These are phyloP conservation scores for Cataglyphis hispanica DNA, from an alignment of 1,140 invertebrate genomes.

Conservation along the genomic window DNA sequence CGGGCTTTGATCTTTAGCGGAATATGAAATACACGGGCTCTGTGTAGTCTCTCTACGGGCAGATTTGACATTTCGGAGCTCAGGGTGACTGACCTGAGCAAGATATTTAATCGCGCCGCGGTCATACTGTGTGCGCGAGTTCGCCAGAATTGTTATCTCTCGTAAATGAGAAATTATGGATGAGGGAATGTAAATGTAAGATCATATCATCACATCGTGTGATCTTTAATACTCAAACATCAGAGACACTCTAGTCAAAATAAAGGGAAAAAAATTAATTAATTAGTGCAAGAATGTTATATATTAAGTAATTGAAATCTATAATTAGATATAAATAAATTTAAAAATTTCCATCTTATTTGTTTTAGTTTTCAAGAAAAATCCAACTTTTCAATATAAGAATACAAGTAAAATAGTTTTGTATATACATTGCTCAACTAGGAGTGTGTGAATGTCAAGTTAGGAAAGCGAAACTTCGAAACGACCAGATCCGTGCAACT, in stretches of 20 bases:
- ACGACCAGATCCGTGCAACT: background rate
- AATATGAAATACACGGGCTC: slow-evolving; percentile 43
- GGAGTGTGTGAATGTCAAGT: background rate
- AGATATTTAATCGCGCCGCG: slow-evolving; percentile 24
- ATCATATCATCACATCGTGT: background rate
- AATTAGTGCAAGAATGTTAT: background rate
- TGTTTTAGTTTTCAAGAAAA: background rate
- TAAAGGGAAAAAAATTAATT: background rate
- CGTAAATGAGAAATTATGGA: slow-evolving; percentile 34
- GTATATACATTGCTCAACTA: background rate
- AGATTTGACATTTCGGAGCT: slow-evolving; percentile 45
- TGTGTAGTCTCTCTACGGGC: background rate
- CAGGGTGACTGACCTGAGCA: slow-evolving; percentile 16
- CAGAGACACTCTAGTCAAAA: no score
- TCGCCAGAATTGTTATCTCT: background rate
- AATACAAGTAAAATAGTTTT: background rate
- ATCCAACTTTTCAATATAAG: background rate
- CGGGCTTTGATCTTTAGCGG: slow-evolving; percentile 49
- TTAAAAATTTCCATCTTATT: background rate
- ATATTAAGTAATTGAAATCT: background rate
- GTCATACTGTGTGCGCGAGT: background rate
- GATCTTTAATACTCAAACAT: background rate
- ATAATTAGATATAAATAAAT: slow-evolving; percentile 1
- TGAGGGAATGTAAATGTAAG: background rate
- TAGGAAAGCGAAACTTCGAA: slow-evolving; percentile 14